These are phyloP conservation scores for Rotaria macrura DNA, from an alignment of 2,888 invertebrate genomes.

Conservation along the genomic window DNA sequence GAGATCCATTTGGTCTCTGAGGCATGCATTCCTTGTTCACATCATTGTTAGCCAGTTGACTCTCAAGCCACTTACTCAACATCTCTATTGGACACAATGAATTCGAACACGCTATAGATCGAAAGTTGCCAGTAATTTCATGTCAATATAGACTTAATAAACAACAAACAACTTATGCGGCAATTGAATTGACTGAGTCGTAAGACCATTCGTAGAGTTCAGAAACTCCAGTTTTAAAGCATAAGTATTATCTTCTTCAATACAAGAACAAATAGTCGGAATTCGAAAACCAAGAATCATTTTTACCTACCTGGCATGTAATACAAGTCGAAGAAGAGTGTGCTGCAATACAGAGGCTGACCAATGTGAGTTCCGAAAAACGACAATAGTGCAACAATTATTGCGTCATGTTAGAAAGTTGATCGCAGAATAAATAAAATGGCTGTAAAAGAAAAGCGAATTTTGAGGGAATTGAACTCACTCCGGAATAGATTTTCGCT, in stretches of 20 bases:
- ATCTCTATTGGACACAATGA: neutral
- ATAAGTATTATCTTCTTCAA: neutral
- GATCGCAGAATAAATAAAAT: neutral
- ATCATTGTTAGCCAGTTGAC: neutral
- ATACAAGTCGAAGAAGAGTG: constrained; percentile 23
- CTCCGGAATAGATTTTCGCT: neutral
- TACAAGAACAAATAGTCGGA: neutral
- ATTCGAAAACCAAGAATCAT: neutral
- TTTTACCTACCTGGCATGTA: neutral
- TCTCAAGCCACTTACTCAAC: neutral
- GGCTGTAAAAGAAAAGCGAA: neutral
- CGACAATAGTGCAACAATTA: constrained; percentile 23
- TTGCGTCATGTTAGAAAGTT: constrained; percentile 25
- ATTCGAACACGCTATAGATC: neutral
- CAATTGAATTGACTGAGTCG: neutral
- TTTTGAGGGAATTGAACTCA: neutral
- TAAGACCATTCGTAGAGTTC: neutral
- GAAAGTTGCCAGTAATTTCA: neutral
- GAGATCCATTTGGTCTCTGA: neutral
- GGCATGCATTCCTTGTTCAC: neutral
- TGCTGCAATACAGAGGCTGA: constrained; percentile 24
- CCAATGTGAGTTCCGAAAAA: constrained; percentile 3
- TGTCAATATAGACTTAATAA: neutral
- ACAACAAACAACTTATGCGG: neutral
- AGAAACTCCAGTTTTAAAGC: neutral